These are phyloP conservation scores for Cheilosia soror DNA, from an alignment of 2,888 invertebrate species.

Conservation along the genomic window DNA sequence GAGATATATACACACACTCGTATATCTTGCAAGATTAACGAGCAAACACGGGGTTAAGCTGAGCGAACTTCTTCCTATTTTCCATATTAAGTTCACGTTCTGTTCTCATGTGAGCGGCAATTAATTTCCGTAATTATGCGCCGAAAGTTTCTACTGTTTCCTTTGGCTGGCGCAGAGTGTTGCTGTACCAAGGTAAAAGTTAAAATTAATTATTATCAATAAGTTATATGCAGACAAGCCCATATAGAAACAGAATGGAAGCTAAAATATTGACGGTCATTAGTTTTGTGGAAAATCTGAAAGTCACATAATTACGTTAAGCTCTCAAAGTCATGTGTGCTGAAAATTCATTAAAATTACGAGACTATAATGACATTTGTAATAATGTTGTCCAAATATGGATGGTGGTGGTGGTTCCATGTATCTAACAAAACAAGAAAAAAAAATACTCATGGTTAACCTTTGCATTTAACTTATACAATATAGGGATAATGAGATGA, in stretches of 20 bases:
- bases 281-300: conserved; percentile 31
- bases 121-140: conserved; percentile 61
- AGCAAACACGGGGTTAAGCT: conserved; percentile 24
- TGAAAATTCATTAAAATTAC: conserved; percentile 22
- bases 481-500: background rate
- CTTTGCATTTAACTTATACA: background rate
- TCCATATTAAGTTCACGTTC: conserved; percentile 5
- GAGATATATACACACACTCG: conserved; percentile 2
- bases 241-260: background rate
- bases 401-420: background rate
- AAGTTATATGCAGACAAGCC: conserved; percentile 40
- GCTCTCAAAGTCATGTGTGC: conserved; percentile 11
- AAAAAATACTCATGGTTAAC: background rate
- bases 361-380: conserved; percentile 1
- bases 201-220: conserved; percentile 61
- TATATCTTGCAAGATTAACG: conserved; percentile 26
- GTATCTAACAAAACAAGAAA: background rate
- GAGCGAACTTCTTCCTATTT: conserved; percentile 19
- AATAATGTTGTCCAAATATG: background rate
- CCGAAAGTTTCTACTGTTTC: conserved; percentile 27
- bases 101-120: conserved; percentile 41
- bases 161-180: background rate
- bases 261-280: conserved; percentile 27
- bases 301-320: conserved; percentile 19
- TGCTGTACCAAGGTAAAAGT: conserved; percentile 31